These are phyloP conservation scores for Ommatoiulus sabulosus DNA, from an alignment of 2,888 invertebrate species.

Conservation along the genomic window DNA sequence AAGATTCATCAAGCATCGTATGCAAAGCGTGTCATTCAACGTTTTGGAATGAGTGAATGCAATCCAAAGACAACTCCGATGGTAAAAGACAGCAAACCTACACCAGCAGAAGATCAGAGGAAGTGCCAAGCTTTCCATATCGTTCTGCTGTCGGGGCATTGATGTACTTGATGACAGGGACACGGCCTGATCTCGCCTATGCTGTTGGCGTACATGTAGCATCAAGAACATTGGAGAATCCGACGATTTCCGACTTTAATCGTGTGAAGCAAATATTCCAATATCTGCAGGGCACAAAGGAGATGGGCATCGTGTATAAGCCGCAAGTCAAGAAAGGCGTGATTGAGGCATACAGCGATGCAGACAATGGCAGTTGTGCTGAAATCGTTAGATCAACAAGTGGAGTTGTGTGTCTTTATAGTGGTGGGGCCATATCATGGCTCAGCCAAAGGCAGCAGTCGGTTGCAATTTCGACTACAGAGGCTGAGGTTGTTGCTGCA, in stretches of 20 bases:
- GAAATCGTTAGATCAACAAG: conserved; percentile 62
- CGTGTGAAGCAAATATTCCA: conserved; percentile 63
- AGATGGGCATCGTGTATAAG: conserved; percentile 62
- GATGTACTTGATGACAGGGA: conserved; percentile 60
- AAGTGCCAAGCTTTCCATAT: conserved; percentile 39
- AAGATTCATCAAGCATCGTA: not conserved
- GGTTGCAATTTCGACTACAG: no score
- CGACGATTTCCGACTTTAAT: conserved; percentile 62
- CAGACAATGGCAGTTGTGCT: conserved; percentile 61
- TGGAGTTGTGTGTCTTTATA: conserved; percentile 58
- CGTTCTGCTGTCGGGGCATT: conserved; percentile 61
- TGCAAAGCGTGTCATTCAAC: not conserved
- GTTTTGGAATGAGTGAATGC: no score
- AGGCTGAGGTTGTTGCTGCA: not conserved
- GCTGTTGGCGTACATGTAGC: conserved; percentile 61
- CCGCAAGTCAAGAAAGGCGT: not conserved
- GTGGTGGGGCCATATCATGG: not conserved
- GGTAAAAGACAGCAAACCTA: no score
- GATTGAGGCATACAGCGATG: no score
- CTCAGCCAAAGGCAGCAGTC: no score
- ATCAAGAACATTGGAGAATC: conserved; percentile 61
- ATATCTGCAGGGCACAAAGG: conserved; percentile 62
- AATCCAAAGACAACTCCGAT: no score
- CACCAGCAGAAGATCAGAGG: no score
- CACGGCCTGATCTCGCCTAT: conserved; percentile 62